Base-by-base conservation (phyloP, 1,140 invertebrate species). In the Elymnias hypermnestra region DNA sequence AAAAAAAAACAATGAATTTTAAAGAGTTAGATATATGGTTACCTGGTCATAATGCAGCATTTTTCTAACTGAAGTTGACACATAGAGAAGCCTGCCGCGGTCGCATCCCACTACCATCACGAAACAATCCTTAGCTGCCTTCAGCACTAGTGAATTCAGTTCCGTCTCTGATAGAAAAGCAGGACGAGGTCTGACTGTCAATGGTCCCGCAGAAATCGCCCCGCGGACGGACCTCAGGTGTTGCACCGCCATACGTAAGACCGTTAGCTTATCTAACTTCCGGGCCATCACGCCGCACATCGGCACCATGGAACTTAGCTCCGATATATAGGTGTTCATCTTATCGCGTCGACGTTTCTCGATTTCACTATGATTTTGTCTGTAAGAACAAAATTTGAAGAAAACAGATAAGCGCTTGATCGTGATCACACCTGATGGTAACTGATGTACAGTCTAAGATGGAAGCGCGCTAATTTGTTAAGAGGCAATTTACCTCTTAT, bases 321-420 rank as follows among this genome's bases (percentile, higher is more conserved):
- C 96, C 0, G 92, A 93, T 47, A n/a, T n/a, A n/a, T n/a, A n/a
- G n/a, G n/a, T n/a, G n/a, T n/a, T n/a, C n/a, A n/a, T n/a, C n/a
- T n/a, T n/a, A n/a, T n/a, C n/a, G n/a, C n/a, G 88, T 2, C 97
- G 88, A 0, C 96, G 87, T 73, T 98, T 98, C 78, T 98, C 97
- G 48, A 98, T 98, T 86, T 98, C 96, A 77, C 96, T 97, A 84
- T 98, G 96, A 84, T 97, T 98, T 82, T 97, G 94, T 57, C 93
- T 94, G 69, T 2, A 25, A 25, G 6, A 25, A n/a, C n/a, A n/a
- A n/a, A n/a, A n/a, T n/a, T n/a, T n/a, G n/a, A n/a, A n/a, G n/a
- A n/a, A n/a, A n/a, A n/a, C n/a, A n/a, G n/a, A n/a, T n/a, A n/a
- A n/a, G n/a, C n/a, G n/a, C n/a, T n/a, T n/a, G n/a, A n/a, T n/a